Conservation (phyloP, 2,888 invertebrate genomes). For the Xylota segnis region DNA sequence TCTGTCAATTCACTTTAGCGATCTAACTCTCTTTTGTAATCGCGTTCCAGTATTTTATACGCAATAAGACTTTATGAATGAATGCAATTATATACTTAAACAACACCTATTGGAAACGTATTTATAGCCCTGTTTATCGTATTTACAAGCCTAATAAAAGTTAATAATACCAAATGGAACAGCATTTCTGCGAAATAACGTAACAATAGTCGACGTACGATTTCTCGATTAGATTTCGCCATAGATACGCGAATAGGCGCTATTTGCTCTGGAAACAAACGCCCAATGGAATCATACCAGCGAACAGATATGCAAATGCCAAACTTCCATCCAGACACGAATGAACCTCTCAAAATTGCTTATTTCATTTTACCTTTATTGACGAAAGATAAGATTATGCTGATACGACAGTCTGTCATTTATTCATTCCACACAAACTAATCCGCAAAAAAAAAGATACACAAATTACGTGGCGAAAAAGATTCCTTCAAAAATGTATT, state of each 20-base stretch:
- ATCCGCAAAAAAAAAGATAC: constrained; percentile 3
- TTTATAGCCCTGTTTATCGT: constrained; percentile 4
- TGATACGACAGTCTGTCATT: background rate
- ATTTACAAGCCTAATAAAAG: constrained; percentile 9
- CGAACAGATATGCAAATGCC: constrained; percentile 18
- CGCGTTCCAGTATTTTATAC: no score
- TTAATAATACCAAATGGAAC: constrained; percentile 12
- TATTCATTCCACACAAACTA: constrained; percentile 14
- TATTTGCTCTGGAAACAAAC: background rate
- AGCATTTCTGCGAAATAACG: background rate
- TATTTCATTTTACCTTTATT: constrained; percentile 18
- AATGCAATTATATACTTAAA: background rate
- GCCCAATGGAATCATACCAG: background rate
- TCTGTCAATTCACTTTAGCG: no score
- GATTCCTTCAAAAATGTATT: background rate
- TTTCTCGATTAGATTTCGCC: constrained; percentile 18
- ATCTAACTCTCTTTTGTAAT: no score
- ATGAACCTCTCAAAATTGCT: constrained; percentile 6
- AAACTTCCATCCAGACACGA: constrained; percentile 18
- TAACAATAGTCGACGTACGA: background rate
- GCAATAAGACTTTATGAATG: background rate
- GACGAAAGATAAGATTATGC: constrained; percentile 11
- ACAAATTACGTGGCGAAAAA: constrained; percentile 11
- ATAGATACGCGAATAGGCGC: background rate
- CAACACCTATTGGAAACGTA: background rate